These are phyloP conservation scores for Brachionus rotundiformis DNA, from an alignment of 1,140 invertebrate genomes.

Conservation along the genomic window DNA sequence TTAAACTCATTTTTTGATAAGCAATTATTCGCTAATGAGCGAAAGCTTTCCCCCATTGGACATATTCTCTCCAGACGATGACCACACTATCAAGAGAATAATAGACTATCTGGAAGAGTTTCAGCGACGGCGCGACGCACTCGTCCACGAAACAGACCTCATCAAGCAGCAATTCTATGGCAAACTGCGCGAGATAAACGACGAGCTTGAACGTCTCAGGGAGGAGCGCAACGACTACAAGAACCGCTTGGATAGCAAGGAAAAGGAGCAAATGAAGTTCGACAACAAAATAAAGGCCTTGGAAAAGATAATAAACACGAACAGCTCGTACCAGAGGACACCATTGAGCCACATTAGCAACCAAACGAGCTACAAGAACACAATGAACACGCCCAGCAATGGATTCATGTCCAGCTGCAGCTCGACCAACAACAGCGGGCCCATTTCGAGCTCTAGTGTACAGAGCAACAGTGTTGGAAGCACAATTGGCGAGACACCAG, in stretches of 20 bases:
- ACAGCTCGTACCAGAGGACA: background rate
- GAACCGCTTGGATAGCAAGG: constrained; percentile 15
- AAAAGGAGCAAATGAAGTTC: constrained; percentile 39
- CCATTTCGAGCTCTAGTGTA: background rate
- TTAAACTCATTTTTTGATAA: background rate
- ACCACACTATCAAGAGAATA: constrained; percentile 22
- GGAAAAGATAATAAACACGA: constrained; percentile 49
- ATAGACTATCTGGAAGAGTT: constrained; percentile 48
- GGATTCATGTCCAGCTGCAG: constrained; percentile 6
- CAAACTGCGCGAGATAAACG: constrained; percentile 34
- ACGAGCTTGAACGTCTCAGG: background rate
- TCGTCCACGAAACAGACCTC: constrained; percentile 48
- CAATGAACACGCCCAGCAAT: constrained; percentile 23
- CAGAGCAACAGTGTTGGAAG: constrained; percentile 1
- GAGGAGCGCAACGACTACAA: constrained; percentile 31
- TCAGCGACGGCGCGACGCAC: constrained; percentile 29
- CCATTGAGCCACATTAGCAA: background rate
- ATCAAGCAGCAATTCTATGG: constrained; percentile 44
- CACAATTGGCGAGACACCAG: background rate
- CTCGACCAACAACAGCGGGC: constrained; percentile 31
- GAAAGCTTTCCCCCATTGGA: constrained; percentile 50
- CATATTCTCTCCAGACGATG: constrained; percentile 49
- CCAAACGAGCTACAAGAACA: background rate
- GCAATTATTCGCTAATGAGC: constrained; percentile 48
- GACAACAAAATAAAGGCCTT: constrained; percentile 42